Evolutionary conservation across 1,140 invertebrate species (phyloP).

Genomic region (Proales similis): DNA sequence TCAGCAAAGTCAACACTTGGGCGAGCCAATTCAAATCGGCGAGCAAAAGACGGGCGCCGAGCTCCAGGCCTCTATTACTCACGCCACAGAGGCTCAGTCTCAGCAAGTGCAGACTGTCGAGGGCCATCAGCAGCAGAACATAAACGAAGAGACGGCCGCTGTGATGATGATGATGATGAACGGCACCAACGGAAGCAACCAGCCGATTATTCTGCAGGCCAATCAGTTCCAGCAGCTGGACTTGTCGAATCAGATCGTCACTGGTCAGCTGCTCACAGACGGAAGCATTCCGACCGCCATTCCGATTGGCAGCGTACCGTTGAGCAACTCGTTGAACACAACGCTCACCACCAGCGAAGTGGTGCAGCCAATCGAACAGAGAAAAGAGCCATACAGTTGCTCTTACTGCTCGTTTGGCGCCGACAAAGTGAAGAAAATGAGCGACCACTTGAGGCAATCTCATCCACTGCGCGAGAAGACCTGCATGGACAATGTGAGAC

Average conservation of each 20-base stretch:
- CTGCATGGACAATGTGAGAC: slow-evolving; percentile 30
- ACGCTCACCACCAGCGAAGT: no score
- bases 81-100: background rate
- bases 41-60: background rate
- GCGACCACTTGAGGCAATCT: slow-evolving; percentile 16
- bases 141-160: slow-evolving; percentile 25
- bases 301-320: no score
- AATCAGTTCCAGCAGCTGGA: slow-evolving; percentile 22
- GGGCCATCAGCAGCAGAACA: background rate
- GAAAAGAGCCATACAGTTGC: no score
- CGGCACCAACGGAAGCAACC: no score
- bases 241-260: no score
- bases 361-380: no score
- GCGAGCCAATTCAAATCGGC: background rate
- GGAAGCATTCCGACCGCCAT: no score
- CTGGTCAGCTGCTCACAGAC: no score
- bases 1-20: background rate
- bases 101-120: background rate
- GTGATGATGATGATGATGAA: slow-evolving; percentile 38
- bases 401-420: slow-evolving; percentile 26
- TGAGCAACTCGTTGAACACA: no score
- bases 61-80: background rate
- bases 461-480: slow-evolving; percentile 16
- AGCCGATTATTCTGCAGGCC: slow-evolving; percentile 16
- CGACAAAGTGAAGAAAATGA: slow-evolving; percentile 37